Evolutionary conservation across 1,140 invertebrate genomes (phyloP).

Genomic region (Dolichoris vasculosae): DNA sequence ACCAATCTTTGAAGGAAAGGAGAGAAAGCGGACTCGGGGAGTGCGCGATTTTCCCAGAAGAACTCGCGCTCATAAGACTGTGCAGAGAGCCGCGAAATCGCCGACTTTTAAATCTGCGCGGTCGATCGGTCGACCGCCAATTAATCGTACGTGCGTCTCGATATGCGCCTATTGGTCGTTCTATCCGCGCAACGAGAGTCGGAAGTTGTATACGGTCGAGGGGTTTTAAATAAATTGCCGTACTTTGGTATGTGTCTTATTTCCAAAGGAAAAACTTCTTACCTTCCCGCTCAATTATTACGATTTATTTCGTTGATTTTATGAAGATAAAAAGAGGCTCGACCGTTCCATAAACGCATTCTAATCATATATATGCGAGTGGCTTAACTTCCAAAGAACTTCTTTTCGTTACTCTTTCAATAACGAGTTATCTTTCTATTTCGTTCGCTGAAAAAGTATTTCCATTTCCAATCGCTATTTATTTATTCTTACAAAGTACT

Average conservation of each 20-base stretch:
- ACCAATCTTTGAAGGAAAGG: slow-evolving; percentile 60
- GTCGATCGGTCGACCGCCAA: slow-evolving; percentile 14
- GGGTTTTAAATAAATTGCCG: not conserved
- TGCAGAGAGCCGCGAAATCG: slow-evolving; percentile 58
- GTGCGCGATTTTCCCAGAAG: slow-evolving; percentile 62
- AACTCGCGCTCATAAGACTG: slow-evolving; percentile 16
- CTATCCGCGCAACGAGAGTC: not conserved
- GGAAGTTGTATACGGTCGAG: not conserved
- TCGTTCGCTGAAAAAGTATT: no score
- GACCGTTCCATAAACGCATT: not conserved
- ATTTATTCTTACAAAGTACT: no score
- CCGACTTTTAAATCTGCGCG: slow-evolving; percentile 59
- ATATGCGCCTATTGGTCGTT: not conserved
- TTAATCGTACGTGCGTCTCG: slow-evolving; percentile 18
- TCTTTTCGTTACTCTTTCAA: no score
- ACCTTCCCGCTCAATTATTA: not conserved
- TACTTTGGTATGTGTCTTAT: not conserved
- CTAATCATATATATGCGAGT: not conserved
- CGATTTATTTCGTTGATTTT: not conserved
- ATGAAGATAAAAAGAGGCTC: not conserved
- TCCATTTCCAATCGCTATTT: no score
- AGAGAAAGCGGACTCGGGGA: slow-evolving; percentile 62
- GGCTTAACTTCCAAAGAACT: not conserved
- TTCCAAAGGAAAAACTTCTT: not conserved
- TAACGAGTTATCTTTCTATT: no score